Percentiles rank a stretch among this genome's conserved stretches.
Conservation (phyloP, 1,140 invertebrate genomes). For the Rhyacophila brunnea region DNA sequence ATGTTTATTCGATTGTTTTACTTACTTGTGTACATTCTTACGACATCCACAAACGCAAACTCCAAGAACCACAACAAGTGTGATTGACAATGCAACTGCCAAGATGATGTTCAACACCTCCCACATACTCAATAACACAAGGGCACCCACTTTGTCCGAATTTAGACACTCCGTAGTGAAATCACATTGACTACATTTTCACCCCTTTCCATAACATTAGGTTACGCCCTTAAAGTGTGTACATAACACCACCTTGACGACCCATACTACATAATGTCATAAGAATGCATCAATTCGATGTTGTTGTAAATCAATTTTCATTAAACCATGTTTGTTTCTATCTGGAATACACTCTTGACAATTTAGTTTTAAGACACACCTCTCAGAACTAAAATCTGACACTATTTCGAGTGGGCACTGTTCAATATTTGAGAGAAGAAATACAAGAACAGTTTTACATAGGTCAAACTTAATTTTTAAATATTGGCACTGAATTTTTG, state of each 20-base stretch:
- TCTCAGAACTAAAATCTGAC: too few relatives aligned
- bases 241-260: conserved; percentile 8
- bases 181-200: conserved; percentile 18
- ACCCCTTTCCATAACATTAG: conserved; percentile 19
- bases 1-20: conserved; percentile 21
- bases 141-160: conserved; percentile 24
- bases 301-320: too few relatives aligned
- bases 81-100: conserved; percentile 45
- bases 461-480: too few relatives aligned
- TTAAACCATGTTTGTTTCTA: too few relatives aligned
- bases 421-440: too few relatives aligned
- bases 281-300: too few relatives aligned
- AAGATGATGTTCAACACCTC: conserved; percentile 43
- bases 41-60: conserved; percentile 53
- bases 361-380: too few relatives aligned
- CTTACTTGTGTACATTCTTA: conserved; percentile 54
- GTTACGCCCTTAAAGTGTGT: conserved; percentile 27
- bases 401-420: too few relatives aligned
- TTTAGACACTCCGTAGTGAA: conserved; percentile 8
- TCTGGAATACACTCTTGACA: too few relatives aligned
- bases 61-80: conserved; percentile 45
- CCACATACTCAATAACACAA: conserved; percentile 21
- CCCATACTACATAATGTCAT: too few relatives aligned
- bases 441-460: too few relatives aligned
- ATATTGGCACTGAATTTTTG: too few relatives aligned